These are phyloP conservation scores for Aproaerema taeniolella DNA, from an alignment of 2,888 invertebrate genomes.

Conservation along the genomic window DNA sequence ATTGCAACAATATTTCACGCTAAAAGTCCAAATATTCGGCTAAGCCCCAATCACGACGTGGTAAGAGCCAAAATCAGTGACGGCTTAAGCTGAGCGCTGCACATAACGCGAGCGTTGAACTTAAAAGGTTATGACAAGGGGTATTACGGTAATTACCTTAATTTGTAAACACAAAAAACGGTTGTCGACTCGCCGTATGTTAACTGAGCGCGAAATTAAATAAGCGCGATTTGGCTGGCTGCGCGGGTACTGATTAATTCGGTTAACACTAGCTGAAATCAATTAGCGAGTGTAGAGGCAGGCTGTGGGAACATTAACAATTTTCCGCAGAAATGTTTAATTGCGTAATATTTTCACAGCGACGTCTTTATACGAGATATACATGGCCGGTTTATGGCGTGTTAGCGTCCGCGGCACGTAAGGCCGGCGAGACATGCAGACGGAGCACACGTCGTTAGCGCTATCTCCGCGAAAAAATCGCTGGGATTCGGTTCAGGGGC, in stretches of 20 bases:
- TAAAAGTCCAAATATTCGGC: slow-evolving; percentile 38
- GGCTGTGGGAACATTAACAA: slow-evolving; percentile 42
- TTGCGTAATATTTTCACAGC: slow-evolving; percentile 33
- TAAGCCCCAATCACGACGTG: slow-evolving; percentile 38
- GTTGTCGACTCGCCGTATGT: slow-evolving; percentile 43
- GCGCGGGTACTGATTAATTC: slow-evolving; percentile 30
- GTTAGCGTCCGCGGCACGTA: slow-evolving; percentile 13
- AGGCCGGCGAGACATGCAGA: too few relatives aligned
- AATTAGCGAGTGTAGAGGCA: slow-evolving; percentile 36
- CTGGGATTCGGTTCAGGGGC: slow-evolving; percentile 28
- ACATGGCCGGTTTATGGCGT: slow-evolving; percentile 18
- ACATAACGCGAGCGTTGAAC: slow-evolving; percentile 64
- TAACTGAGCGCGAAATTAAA: slow-evolving; percentile 50
- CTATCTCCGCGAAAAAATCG: slow-evolving; percentile 32
- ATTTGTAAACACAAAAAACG: slow-evolving; percentile 71
- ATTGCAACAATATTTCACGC: slow-evolving; percentile 54
- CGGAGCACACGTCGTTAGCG: slow-evolving; percentile 17
- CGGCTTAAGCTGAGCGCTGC: slow-evolving; percentile 26
- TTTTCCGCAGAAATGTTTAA: slow-evolving; percentile 42
- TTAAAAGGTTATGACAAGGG: slow-evolving; percentile 71
- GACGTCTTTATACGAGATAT: slow-evolving; percentile 28
- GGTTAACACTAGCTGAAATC: slow-evolving; percentile 36
- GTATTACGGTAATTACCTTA: slow-evolving; percentile 70
- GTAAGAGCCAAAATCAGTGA: slow-evolving; percentile 44
- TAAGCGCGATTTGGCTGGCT: slow-evolving; percentile 35